Evolutionary conservation across 2,113 vertebrate genomes (phyloP).

Genomic region (Dolichallabes microphthalmus): DNA sequence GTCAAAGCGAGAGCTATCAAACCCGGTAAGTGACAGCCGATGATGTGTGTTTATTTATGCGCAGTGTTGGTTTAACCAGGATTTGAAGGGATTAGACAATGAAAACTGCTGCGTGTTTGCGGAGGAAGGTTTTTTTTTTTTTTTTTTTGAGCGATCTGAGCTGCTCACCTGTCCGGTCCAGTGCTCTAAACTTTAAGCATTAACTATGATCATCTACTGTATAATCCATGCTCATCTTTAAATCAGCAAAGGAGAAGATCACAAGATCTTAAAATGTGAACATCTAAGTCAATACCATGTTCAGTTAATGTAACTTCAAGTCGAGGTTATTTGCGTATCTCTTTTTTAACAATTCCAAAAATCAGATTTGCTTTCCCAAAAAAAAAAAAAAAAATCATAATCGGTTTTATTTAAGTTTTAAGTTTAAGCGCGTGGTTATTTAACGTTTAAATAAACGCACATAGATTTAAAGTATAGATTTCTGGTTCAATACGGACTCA

Average conservation of each 20-base stretch:
- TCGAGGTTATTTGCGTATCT: neutral
- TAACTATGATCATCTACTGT: neutral
- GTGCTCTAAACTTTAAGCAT: neutral
- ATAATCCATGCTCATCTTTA: neutral
- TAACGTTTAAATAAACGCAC: neutral
- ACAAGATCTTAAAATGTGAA: neutral
- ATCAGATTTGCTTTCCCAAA: neutral
- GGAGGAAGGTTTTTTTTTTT: neutral
- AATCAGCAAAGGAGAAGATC: neutral
- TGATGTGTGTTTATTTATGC: slow-evolving; percentile 22
- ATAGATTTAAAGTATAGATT: neutral
- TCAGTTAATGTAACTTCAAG: neutral
- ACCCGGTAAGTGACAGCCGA: slow-evolving; percentile 72
- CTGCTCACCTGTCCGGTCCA: slow-evolving; percentile 29
- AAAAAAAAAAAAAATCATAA: neutral
- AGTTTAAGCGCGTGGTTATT: neutral
- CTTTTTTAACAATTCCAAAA: neutral
- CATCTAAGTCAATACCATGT: neutral
- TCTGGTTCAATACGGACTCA: too few species aligned
- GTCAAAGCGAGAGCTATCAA: slow-evolving; percentile 68
- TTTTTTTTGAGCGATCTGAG: neutral
- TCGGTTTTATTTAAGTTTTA: neutral
- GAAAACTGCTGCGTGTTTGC: slow-evolving; percentile 11
- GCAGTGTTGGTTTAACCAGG: slow-evolving; percentile 21
- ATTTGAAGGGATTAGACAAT: slow-evolving; percentile 8